phyloP scores from a whole-genome alignment of 2,888 invertebrate species.

The Drosophila borealis region DNA sequence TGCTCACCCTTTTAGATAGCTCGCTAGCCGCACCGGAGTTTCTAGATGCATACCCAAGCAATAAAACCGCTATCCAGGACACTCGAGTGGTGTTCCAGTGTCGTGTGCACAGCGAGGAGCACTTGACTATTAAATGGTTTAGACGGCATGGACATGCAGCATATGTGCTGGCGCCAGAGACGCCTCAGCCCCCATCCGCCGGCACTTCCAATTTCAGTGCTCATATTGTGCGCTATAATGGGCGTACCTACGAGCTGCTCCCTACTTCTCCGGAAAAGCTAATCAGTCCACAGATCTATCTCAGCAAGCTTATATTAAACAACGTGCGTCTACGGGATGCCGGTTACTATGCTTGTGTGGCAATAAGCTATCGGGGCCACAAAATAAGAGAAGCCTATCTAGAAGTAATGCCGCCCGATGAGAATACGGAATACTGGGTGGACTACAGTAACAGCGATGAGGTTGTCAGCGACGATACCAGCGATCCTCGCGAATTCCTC shows the following conservation, averaged over 20 bases:
- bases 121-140: slow-evolving; percentile 84
- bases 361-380: slow-evolving; percentile 83
- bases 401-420: slow-evolving; percentile 54
- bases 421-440: slow-evolving; percentile 74
- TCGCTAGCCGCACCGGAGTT: slow-evolving; percentile 81
- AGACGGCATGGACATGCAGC: slow-evolving; percentile 57
- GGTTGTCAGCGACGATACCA: slow-evolving; percentile 32
- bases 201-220: slow-evolving; percentile 70
- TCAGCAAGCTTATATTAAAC: slow-evolving; percentile 83
- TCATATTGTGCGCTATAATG: slow-evolving; percentile 79
- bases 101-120: slow-evolving; percentile 82
- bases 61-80: slow-evolving; percentile 71
- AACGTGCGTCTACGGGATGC: slow-evolving; percentile 75
- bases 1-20: slow-evolving; percentile 59
- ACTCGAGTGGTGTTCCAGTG: slow-evolving; percentile 83
- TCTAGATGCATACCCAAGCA: slow-evolving; percentile 79
- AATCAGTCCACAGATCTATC: slow-evolving; percentile 79
- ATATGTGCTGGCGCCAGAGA: slow-evolving; percentile 33
- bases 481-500: slow-evolving; percentile 77
- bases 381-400: slow-evolving; percentile 82
- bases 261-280: slow-evolving; percentile 79
- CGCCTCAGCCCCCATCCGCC: slow-evolving; percentile 5
- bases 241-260: slow-evolving; percentile 82
- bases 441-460: slow-evolving; percentile 71
- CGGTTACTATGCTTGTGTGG: slow-evolving; percentile 83